phyloP scores from a whole-genome alignment of 2,113 vertebrate species.

The Speoplatyrhinus poulsoni region DNA sequence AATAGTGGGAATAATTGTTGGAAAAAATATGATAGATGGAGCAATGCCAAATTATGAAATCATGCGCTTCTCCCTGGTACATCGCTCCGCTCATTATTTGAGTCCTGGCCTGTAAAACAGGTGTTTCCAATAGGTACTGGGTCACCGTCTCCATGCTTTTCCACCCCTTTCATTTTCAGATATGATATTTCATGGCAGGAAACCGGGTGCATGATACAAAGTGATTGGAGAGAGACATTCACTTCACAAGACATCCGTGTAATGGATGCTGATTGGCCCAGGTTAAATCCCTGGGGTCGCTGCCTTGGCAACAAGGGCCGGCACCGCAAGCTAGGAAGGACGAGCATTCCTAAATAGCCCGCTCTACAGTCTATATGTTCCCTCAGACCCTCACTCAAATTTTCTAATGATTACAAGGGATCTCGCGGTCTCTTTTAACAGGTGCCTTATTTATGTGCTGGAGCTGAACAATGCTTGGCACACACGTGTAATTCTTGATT shows the following conservation, averaged over 20 bases:
- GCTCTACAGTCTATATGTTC: conserved; percentile 9
- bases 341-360: conserved; percentile 44
- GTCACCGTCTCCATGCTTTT: conserved; percentile 56
- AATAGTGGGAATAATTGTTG: conserved; percentile 71
- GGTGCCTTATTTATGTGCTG: conserved; percentile 61
- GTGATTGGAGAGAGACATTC: conserved; percentile 64
- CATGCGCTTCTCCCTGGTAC: conserved; percentile 61
- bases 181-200: conserved; percentile 77
- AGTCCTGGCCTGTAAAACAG: conserved; percentile 74
- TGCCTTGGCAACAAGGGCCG: conserved; percentile 36
- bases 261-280: conserved; percentile 76
- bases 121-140: conserved; percentile 75
- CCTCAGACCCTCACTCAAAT: conserved; percentile 15
- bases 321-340: conserved; percentile 32
- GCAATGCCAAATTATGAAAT: conserved; percentile 75
- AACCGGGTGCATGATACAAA: conserved; percentile 58
- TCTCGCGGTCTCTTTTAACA: conserved; percentile 58
- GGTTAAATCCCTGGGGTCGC: conserved; percentile 51
- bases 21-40: conserved; percentile 71
- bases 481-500: conserved; percentile 29
- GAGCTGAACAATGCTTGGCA: conserved; percentile 46
- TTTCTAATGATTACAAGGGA: conserved; percentile 55
- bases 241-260: conserved; percentile 69
- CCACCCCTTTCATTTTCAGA: conserved; percentile 60
- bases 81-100: conserved; percentile 70